Conservation (phyloP, 2,113 vertebrate genomes). For the Microtus pennsylvanicus region DNA sequence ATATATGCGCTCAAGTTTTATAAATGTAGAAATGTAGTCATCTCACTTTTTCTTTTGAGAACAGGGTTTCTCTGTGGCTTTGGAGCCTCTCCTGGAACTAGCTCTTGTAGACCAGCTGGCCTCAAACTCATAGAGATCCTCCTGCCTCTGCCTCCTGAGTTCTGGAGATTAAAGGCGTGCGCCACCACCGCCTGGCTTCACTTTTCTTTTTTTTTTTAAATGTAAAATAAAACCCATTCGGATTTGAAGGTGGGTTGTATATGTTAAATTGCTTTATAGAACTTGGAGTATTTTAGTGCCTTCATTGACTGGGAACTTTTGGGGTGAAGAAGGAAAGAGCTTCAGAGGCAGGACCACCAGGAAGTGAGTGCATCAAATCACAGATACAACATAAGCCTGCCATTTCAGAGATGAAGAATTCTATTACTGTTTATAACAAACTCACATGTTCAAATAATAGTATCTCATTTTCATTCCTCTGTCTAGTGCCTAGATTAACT, state of each 20-base stretch:
- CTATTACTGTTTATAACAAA: slow-evolving; percentile 54
- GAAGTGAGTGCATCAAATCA: background rate
- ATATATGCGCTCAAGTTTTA: background rate
- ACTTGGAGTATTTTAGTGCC: slow-evolving; percentile 41
- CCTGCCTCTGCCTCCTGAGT: no score
- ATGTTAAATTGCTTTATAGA: background rate
- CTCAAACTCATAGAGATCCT: no score
- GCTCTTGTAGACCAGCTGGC: no score
- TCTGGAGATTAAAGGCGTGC: no score
- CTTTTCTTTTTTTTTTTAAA: slow-evolving; percentile 21
- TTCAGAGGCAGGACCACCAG: background rate
- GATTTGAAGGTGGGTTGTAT: background rate
- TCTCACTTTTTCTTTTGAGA: slow-evolving; percentile 19
- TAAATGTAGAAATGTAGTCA: slow-evolving; percentile 1
- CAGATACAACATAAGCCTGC: background rate
- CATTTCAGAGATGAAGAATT: slow-evolving; percentile 62
- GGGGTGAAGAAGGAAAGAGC: background rate
- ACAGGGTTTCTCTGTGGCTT: no score
- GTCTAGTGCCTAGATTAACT: slow-evolving; percentile 79
- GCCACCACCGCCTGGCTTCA: no score
- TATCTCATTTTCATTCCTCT: slow-evolving; percentile 77
- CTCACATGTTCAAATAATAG: slow-evolving; percentile 72
- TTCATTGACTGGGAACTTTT: background rate
- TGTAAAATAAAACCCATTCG: slow-evolving; percentile 28
- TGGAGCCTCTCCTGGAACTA: no score